Evolutionary conservation across 2,797 vertebrate species (phyloP).

Genomic region (Salmo trutta): DNA sequence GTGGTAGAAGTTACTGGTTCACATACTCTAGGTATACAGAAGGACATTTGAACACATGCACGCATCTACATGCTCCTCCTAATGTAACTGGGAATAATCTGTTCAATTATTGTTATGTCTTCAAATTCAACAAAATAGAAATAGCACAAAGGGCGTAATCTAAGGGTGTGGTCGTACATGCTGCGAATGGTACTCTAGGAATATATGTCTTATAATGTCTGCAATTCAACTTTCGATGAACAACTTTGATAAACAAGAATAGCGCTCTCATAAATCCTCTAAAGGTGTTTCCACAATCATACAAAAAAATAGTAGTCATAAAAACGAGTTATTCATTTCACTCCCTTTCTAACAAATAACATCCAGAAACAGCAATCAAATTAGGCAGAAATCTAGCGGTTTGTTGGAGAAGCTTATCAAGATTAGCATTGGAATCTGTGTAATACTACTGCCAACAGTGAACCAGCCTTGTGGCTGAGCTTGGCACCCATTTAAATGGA

Average conservation of each 20-base stretch:
- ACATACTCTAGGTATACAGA: conserved; percentile 48
- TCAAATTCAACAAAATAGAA: too few species aligned
- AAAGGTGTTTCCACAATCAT: background rate
- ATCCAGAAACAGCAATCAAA: conserved; percentile 25
- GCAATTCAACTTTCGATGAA: too few species aligned
- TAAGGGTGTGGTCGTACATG: background rate
- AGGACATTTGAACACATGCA: conserved; percentile 17
- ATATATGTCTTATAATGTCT: background rate
- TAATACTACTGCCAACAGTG: conserved; percentile 36
- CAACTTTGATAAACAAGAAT: background rate
- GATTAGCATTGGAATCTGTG: conserved; percentile 44
- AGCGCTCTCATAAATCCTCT: background rate
- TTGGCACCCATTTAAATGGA: conserved; percentile 3
- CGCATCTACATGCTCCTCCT: background rate
- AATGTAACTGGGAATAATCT: background rate
- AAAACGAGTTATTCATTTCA: conserved; percentile 20
- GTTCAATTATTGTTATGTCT: too few species aligned
- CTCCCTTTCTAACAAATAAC: conserved; percentile 12
- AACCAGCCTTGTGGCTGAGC: conserved; percentile 29
- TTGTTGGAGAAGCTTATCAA: conserved; percentile 37
- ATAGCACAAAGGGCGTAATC: background rate
- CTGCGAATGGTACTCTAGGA: background rate
- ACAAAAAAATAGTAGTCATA: background rate
- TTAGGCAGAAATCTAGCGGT: conserved; percentile 12
- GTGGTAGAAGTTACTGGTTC: conserved; percentile 53